Conservation (phyloP, 2,113 vertebrate species). For the Cyanocitta stelleri region DNA sequence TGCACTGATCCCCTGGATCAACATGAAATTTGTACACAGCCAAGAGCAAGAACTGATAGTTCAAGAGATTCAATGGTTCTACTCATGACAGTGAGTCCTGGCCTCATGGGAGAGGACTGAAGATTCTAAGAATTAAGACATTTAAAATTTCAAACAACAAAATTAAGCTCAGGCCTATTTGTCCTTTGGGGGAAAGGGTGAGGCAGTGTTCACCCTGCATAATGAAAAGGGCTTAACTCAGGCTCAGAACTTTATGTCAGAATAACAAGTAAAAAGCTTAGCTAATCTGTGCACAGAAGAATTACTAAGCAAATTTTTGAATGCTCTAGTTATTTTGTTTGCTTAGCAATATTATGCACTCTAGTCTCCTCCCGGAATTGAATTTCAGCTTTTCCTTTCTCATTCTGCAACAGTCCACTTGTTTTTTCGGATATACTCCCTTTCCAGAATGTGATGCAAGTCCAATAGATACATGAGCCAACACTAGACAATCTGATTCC, state of each 20-base stretch:
- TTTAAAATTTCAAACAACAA: neutral
- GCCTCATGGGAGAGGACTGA: neutral
- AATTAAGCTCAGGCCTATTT: neutral
- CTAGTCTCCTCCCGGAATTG: neutral
- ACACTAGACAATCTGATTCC: neutral
- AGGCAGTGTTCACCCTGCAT: neutral
- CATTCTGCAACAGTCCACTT: neutral
- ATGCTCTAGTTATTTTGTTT: neutral
- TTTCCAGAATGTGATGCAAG: neutral
- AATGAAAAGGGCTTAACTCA: neutral
- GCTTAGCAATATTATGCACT: neutral
- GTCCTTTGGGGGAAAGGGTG: neutral
- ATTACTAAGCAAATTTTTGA: neutral
- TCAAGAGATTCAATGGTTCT: neutral
- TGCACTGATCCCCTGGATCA: neutral
- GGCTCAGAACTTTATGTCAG: neutral
- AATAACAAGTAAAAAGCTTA: neutral
- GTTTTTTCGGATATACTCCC: neutral
- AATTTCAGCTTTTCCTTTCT: neutral
- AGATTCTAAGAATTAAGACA: neutral
- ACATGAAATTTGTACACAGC: neutral
- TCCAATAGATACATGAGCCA: fast-evolving
- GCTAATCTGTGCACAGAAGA: neutral
- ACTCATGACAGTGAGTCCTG: neutral
- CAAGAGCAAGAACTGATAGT: neutral